phyloP scores from a whole-genome alignment of 2,797 vertebrate species.

The Artibeus lituratus region DNA sequence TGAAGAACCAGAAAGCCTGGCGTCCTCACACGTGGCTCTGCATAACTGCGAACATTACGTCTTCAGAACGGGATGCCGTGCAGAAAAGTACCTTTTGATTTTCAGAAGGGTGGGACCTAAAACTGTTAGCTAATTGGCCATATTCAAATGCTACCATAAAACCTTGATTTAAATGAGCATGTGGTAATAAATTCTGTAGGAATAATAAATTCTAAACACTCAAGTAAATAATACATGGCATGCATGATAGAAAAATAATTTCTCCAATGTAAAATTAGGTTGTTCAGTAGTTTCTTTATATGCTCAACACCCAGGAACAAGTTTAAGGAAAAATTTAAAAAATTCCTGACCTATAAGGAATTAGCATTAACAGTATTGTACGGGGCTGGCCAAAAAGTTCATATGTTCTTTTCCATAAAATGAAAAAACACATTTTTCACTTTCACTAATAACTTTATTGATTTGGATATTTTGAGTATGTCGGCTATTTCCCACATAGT shows the following conservation, averaged over 20 bases:
- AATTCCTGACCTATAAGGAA: background rate
- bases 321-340: background rate
- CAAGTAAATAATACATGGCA: background rate
- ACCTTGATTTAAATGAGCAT: slow-evolving; percentile 20
- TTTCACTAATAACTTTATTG: background rate
- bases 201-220: slow-evolving; percentile 3
- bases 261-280: background rate
- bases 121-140: background rate
- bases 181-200: background rate
- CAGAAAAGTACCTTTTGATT: background rate
- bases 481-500: background rate
- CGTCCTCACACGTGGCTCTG: no score
- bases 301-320: background rate
- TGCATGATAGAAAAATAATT: background rate
- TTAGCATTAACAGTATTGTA: background rate
- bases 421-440: background rate
- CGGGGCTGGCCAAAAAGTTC: background rate
- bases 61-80: background rate
- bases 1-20: background rate
- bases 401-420: background rate
- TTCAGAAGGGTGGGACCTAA: background rate
- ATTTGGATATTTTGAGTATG: background rate
- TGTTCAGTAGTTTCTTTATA: background rate
- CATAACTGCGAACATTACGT: background rate
- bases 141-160: slow-evolving; percentile 14